Evolutionary conservation across 2,888 invertebrate species (phyloP), one percentile per base, ranked within the genome.

Genomic region (Torymus tubicola): DNA sequence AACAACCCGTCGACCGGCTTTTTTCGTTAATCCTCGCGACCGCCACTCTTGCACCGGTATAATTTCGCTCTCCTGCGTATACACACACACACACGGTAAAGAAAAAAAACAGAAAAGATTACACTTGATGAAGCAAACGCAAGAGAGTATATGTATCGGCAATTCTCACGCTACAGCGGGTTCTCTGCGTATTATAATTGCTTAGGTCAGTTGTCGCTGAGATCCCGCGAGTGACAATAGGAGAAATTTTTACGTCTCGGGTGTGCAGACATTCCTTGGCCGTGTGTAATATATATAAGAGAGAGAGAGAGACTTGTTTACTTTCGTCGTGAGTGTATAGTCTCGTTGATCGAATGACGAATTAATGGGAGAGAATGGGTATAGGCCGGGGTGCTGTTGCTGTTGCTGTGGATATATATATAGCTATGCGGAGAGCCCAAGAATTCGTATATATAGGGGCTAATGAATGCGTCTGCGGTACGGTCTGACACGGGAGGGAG

Each of bases 361-460:
- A 57, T 68, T 68, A 55, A 76, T 69, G 69, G 42, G 42, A 21
- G 10, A n/a, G 70, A 58, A 68, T 74, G 68, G 68, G 77, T 78
- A 65, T 70, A 57, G 13, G 57, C 1, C 8, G 42, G 8, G 42
- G 42, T 42, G 8, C 8, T 8, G 42, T 8, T 21, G 21, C 21
- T 21, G 21, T n/a, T n/a, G n/a, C n/a, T 21, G 21, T 21, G 21
- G 1, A 21, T 21, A 21, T 21, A 21, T 21, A 21, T 21, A 8
- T 42, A 42, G 42, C 8, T 42, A 42, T 42, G 42, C 10, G 42
- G 42, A 8, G 42, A 42, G 42, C 42, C 1, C 8, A 42, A 8
- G 42, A 42, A 42, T 42, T 42, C 42, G 42, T 42, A n/a, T n/a
- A n/a, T n/a, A n/a, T n/a, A 42, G 42, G 42, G 42, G 42, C 42